These are phyloP conservation scores for Poeciliopsis prolifica DNA, from an alignment of 2,113 vertebrate species.

Conservation along the genomic window DNA sequence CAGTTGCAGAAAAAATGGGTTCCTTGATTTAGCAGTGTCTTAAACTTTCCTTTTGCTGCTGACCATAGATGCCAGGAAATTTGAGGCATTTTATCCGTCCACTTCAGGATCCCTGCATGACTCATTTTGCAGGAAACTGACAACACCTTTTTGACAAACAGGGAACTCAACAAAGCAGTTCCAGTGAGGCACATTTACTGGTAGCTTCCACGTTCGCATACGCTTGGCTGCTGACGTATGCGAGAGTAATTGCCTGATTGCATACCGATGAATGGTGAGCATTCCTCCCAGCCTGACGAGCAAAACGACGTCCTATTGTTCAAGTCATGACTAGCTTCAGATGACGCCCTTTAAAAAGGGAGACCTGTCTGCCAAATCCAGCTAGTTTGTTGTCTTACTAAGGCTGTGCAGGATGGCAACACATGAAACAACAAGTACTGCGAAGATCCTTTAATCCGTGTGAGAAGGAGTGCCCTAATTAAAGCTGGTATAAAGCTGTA, in stretches of 20 bases:
- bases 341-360: constrained; percentile 63
- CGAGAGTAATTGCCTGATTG: constrained; percentile 68
- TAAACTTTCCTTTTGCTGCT: constrained; percentile 15
- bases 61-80: constrained; percentile 38
- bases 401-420: constrained; percentile 35
- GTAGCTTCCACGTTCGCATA: constrained; percentile 58
- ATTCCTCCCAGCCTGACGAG: constrained; percentile 72
- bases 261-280: constrained; percentile 65
- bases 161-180: constrained; percentile 45
- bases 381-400: constrained; percentile 44
- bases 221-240: constrained; percentile 64
- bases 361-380: constrained; percentile 59
- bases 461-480: constrained; percentile 26
- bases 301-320: constrained; percentile 69
- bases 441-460: constrained; percentile 31
- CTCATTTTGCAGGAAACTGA: constrained; percentile 19
- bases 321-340: constrained; percentile 68
- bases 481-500: constrained; percentile 15
- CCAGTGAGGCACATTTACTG: constrained; percentile 44
- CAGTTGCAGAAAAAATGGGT: not conserved
- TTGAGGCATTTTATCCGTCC: constrained; percentile 21
- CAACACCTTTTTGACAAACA: constrained; percentile 18
- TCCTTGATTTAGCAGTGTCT: not conserved
- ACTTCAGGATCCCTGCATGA: constrained; percentile 8
- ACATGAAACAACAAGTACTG: constrained; percentile 61